These are phyloP conservation scores for Crossaster papposus DNA, from an alignment of 53 echinoderm and acorn worm genomes.

Conservation along the genomic window DNA sequence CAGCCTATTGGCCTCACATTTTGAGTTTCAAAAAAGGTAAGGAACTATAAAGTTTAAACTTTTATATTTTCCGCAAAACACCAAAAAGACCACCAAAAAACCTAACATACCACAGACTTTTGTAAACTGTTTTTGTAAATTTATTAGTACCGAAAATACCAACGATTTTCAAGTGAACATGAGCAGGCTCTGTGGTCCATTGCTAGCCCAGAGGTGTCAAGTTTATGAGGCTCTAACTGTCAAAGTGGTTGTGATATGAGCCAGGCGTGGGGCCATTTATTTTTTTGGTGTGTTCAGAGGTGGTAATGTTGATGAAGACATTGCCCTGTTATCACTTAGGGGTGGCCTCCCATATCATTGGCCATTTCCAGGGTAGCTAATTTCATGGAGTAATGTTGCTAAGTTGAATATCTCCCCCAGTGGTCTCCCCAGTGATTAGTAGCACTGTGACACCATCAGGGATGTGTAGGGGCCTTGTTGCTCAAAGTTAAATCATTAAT, in stretches of 20 bases:
- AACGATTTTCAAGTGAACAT: neutral
- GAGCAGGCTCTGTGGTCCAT: neutral
- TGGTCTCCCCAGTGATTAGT: too few species aligned
- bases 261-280: neutral
- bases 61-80: too few species aligned
- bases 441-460: too few species aligned
- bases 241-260: slow-evolving; percentile 24
- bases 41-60: too few species aligned
- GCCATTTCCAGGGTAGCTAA: neutral
- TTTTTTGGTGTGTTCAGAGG: neutral
- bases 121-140: too few species aligned
- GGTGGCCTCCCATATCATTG: neutral
- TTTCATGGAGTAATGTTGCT: too few species aligned
- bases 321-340: slow-evolving; percentile 7
- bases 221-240: slow-evolving; percentile 27
- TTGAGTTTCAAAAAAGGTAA: neutral
- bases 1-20: neutral
- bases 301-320: neutral
- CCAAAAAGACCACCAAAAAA: too few species aligned
- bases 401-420: too few species aligned
- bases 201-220: slow-evolving; percentile 13
- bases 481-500: too few species aligned
- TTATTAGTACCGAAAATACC: neutral
- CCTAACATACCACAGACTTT: too few species aligned
- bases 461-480: too few species aligned